These are phyloP conservation scores for Schizopygopsis pylzovi DNA, from an alignment of 2,797 vertebrate genomes.

Conservation along the genomic window DNA sequence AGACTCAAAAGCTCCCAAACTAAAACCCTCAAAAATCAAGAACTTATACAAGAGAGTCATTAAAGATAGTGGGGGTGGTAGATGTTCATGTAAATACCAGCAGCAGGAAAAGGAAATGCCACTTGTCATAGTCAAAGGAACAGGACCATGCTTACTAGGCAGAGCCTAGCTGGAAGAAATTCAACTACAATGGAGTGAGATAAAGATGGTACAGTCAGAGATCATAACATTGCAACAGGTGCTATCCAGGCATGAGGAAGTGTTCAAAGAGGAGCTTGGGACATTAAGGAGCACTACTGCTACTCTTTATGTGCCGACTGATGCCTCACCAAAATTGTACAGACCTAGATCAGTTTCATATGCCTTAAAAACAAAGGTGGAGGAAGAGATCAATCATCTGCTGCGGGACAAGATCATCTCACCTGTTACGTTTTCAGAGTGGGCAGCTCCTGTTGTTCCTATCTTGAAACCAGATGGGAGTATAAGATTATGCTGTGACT, in stretches of 20 bases:
- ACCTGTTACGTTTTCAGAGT: not conserved
- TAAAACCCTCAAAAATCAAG: not conserved
- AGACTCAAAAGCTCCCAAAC: slow-evolving; percentile 6
- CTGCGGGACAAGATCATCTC: not conserved
- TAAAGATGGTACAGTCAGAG: not conserved
- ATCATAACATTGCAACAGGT: not conserved
- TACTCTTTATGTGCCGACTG: not conserved
- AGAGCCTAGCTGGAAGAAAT: slow-evolving; percentile 25
- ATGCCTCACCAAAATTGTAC: slow-evolving; percentile 4
- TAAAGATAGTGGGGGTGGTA: slow-evolving; percentile 17
- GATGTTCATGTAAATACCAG: not conserved
- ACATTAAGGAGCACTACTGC: slow-evolving; percentile 28
- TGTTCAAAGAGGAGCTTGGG: slow-evolving; percentile 28
- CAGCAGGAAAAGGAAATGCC: slow-evolving; percentile 12
- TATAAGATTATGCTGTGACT: not conserved
- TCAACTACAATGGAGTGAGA: not conserved
- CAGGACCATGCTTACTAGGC: slow-evolving; percentile 15
- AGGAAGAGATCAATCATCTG: not conserved
- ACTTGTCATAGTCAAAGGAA: not conserved
- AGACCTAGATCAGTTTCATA: not conserved
- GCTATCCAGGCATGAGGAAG: not conserved
- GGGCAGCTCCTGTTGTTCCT: slow-evolving; percentile 7
- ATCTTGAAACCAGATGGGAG: slow-evolving; percentile 18
- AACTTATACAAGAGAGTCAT: slow-evolving; percentile 18
- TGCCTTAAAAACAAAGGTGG: not conserved